Evolutionary conservation across 2,888 invertebrate species (phyloP).

Genomic region (Catocala sponsa): DNA sequence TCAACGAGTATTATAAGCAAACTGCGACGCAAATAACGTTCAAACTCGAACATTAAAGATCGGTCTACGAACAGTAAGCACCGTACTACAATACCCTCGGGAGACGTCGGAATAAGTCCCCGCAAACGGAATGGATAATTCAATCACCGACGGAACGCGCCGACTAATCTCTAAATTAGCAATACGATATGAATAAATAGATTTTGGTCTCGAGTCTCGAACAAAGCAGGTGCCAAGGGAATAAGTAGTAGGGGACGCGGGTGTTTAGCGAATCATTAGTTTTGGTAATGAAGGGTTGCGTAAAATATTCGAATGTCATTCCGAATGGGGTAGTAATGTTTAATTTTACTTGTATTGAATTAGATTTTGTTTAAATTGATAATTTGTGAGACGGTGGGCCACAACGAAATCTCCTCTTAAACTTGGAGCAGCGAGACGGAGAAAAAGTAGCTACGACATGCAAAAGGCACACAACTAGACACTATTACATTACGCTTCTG

Average conservation of each 20-base stretch:
- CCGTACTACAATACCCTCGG: conserved; percentile 62
- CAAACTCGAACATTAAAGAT: conserved; percentile 43
- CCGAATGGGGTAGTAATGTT: conserved; percentile 33
- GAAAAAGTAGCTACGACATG: too few species aligned
- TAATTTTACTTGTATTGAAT: conserved; percentile 15
- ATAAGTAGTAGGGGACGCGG: conserved; percentile 59
- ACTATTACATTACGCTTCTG: too few species aligned
- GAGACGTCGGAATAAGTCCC: conserved; percentile 58
- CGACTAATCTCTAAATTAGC: conserved; percentile 85
- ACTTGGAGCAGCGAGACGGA: too few species aligned
- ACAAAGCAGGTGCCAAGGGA: conserved; percentile 78
- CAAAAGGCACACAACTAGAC: too few species aligned
- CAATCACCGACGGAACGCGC: conserved; percentile 84
- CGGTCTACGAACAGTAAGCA: conserved; percentile 31
- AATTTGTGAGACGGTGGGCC: too few species aligned
- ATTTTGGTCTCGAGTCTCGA: conserved; percentile 70
- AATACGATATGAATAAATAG: conserved; percentile 87
- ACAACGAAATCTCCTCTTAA: too few species aligned
- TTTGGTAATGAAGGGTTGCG: conserved; percentile 76
- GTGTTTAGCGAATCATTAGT: conserved; percentile 74
- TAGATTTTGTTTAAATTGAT: neutral
- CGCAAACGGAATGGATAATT: conserved; percentile 87
- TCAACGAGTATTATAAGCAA: conserved; percentile 4
- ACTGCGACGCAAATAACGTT: conserved; percentile 18
- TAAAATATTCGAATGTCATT: conserved; percentile 58